phyloP scores from a whole-genome alignment of 2,113 vertebrate species.

The Psettodes erumei region DNA sequence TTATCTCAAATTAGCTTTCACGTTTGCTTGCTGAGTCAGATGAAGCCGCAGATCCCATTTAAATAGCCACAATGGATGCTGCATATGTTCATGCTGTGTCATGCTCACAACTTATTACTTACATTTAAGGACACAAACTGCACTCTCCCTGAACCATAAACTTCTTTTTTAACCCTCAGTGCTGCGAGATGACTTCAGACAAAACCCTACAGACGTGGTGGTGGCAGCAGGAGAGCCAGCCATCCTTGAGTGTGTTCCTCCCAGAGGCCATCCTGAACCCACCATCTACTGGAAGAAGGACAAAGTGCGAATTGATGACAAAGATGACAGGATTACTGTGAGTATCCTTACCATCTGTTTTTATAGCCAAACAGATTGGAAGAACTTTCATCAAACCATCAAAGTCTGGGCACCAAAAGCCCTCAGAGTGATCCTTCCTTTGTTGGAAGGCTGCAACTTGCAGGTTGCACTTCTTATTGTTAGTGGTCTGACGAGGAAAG shows the following conservation, averaged over 20 bases:
- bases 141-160: slow-evolving; percentile 9
- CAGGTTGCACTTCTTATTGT: neutral
- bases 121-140: neutral
- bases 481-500: neutral
- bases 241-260: slow-evolving; percentile 95
- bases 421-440: neutral
- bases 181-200: slow-evolving; percentile 96
- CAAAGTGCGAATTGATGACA: slow-evolving; percentile 94
- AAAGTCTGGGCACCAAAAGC: neutral
- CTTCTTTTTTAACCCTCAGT: slow-evolving; percentile 78
- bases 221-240: slow-evolving; percentile 97
- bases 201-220: slow-evolving; percentile 96
- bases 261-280: slow-evolving; percentile 96
- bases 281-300: slow-evolving; percentile 99
- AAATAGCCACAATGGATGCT: slow-evolving; percentile 29
- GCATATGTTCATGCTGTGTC: slow-evolving; percentile 15
- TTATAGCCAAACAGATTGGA: neutral
- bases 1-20: slow-evolving; percentile 81
- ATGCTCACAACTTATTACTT: neutral
- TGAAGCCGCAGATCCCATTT: slow-evolving; percentile 62
- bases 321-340: slow-evolving; percentile 95
- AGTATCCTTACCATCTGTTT: slow-evolving; percentile 61
- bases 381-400: neutral
- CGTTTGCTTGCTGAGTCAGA: slow-evolving; percentile 65
- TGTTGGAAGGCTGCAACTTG: too few species aligned